Evolutionary conservation across 2,888 invertebrate genomes (phyloP), one percentile per base, ranked within the genome.

Genomic region (Diarsia brunnea): DNA sequence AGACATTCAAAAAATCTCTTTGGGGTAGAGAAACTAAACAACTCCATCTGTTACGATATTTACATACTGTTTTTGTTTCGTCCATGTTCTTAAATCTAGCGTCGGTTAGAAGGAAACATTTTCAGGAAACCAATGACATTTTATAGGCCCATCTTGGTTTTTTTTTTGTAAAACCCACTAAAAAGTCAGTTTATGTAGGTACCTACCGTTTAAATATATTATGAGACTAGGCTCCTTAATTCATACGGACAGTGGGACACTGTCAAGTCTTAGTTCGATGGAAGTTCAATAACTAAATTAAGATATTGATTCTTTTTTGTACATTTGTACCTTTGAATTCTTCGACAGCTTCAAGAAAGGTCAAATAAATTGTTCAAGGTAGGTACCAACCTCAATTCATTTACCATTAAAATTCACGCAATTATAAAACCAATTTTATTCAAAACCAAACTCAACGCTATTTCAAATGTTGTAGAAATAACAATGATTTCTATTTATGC

Each of bases 401-500:
- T 53, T 10, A n/a, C 38, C 47, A 75, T 84, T 63, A 71, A 43
- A 14, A 47, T 69, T 76, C 47, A 82, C 16, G 58, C 64, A 73
- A 73, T 55, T 55, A 45, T 64, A 60, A 68, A 73, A 63, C 11
- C 16, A 53, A 69, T 64, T 49, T 51, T 47, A 71, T 75, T 69
- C 24, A 53, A 70, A 81, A 60, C 14, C 3, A 8, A 53, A 51
- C 51, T 21, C 51, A 38, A 61, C 19, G 43, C 69, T 27, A 61
- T 69, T 70, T 45, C 8, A n/a, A 64, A 82, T 73, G n/a, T 31
- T 64, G 69, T 61, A 16, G 63, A 72, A 69, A 68, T 81, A 85
- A 86, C 84, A 84, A 85, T 69, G 58, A n/a, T 49, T 70, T 73
- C 79, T 77, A 77, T n/a, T n/a, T 83, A 82, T 64, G 79, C 86